Evolutionary conservation across 2,797 vertebrate genomes (phyloP), one percentile per base, ranked within the genome.

Genomic region (Hirundo rustica): DNA sequence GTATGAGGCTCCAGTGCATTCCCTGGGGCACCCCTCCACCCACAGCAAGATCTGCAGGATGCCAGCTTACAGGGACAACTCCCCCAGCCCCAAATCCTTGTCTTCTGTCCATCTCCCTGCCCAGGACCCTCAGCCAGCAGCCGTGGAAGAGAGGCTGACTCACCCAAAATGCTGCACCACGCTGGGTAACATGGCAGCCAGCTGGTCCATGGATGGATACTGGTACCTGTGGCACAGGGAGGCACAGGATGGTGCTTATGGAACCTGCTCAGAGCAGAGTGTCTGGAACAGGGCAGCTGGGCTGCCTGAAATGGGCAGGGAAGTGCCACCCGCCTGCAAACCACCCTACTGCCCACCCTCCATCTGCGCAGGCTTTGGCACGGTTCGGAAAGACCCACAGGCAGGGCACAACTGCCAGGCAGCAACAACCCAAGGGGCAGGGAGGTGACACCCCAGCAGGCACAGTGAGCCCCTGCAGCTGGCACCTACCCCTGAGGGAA

Each of bases 131-230:
- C 70, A 40, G 50, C 34, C 7, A 1, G 36, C 29, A 89, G 57
- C n/a, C 0, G 0, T 13, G 18, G 53, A 78, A 42, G 47, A 70
- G 61, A 70, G 23, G 29, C 30, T n/a, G 42, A 97, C 98, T 98
- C 95, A 99, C 99, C 99, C 99, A 1, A 99, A 99, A 94, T 99
- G 99, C 97, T 99, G 98, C 67, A 99, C 98, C 88, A 99, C 99
- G 0, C 98, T 99, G 92, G 99, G 98, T 66, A 99, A 96, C 99
- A 99, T 99, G 85, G 98, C 98, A 1, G 99, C 99, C 97, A 99
- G 91, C 97, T 99, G 99, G 96, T 99, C 99, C 99, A 99, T 99
- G 62, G 99, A 99, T 14, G 99, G 99, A 80, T 99, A 99, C 98
- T 99, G 99, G 97, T 99, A 99, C 95, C 99, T 99, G 96, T 10